Base-by-base conservation (phyloP, 2,888 invertebrate species). In the Kuschelorhynchus macadamiae region DNA sequence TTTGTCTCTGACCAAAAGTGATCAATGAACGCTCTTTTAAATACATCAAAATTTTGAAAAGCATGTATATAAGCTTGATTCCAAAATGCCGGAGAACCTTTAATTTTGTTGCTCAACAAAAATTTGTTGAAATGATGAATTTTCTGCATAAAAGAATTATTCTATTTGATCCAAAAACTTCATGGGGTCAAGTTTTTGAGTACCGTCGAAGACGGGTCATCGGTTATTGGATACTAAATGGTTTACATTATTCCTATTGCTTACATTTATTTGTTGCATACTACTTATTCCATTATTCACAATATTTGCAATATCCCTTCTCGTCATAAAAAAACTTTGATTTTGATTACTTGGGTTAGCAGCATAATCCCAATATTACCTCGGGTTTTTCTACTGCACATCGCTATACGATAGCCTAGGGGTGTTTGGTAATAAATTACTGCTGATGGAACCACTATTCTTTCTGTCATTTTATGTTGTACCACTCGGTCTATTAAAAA, bases 151-250 rank as follows among this genome's bases (percentile, higher is more conserved):
- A 36, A 21, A 8, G 21, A n/a, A 5, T 2, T 18, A 8, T 11
- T 49, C 49, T n/a, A 49, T 12, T 20, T 17, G 14, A 3, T 17
- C 5, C 32, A 50, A 50, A 32, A 50, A 50, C 32, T 50, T 33
- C 33, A 50, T 50, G 12, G 33, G 32, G 20, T 50, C 16, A 2
- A 42, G 17, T 11, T 14, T 42, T 14, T 42, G 14, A 2, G 14
- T 5, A 42, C 16, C 11, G 4, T 42, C 42, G n/a, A 42, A 42
- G 2, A 17, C 11, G 11, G 42, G 42, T 16, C 2, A 7, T 11
- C 36, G 42, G 16, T 16, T 42, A 14, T 3, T 16, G 1, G n/a
- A 14, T 17, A 14, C 42, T 4, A 42, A 11, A 36, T 36, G 11
- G n/a, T 12, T 14, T 32, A 30, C 32, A 50, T 50, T 50, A 14